These are phyloP conservation scores for Champsocephalus esox DNA, from an alignment of 2,797 vertebrate genomes.

Conservation along the genomic window DNA sequence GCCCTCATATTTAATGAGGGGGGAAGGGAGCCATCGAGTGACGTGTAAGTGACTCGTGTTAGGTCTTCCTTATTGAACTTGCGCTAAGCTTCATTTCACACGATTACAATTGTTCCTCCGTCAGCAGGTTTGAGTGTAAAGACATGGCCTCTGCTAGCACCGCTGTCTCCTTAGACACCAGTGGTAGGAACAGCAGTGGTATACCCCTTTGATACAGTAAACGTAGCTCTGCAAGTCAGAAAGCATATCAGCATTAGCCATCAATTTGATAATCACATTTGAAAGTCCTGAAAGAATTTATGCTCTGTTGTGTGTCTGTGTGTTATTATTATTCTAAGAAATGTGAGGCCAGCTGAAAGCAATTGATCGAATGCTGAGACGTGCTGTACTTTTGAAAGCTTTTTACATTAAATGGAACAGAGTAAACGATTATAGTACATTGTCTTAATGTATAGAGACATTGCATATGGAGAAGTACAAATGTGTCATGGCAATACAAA, in stretches of 20 bases:
- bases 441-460: constrained; percentile 23
- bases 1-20: too few species aligned
- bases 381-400: constrained; percentile 26
- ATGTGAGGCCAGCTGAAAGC: constrained; percentile 30
- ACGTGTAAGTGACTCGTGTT: too few species aligned
- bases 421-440: constrained; percentile 42
- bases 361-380: constrained; percentile 32
- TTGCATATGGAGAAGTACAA: constrained; percentile 28
- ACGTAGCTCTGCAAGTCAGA: not conserved
- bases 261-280: constrained; percentile 32
- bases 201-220: not conserved
- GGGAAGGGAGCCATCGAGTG: too few species aligned
- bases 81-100: too few species aligned
- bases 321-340: constrained; percentile 10
- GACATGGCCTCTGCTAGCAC: constrained; percentile 14
- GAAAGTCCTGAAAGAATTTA: not conserved
- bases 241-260: constrained; percentile 8
- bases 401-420: constrained; percentile 10
- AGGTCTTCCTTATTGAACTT: too few species aligned
- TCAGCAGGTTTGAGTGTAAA: constrained; percentile 17
- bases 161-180: not conserved
- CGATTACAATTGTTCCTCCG: constrained; percentile 4
- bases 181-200: not conserved
- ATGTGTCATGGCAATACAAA: constrained; percentile 38
- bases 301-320: constrained; percentile 8